Conservation (phyloP, 2,888 invertebrate genomes). For the Matsumyia berberina region DNA sequence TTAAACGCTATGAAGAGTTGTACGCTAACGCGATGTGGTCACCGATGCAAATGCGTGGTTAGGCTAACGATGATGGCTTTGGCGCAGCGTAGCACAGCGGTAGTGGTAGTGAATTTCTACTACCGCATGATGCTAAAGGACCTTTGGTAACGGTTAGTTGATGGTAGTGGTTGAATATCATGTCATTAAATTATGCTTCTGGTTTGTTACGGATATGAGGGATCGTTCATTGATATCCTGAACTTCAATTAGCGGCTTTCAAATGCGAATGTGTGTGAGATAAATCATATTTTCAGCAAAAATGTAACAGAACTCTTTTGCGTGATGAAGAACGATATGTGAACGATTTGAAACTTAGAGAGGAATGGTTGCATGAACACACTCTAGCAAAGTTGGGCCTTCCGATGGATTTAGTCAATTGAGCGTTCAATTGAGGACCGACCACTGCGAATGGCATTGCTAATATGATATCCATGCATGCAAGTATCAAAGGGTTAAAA, state of each 20-base stretch:
- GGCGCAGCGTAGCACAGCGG: constrained; percentile 20
- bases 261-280: neutral
- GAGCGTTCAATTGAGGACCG: too few species aligned
- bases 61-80: constrained; percentile 59
- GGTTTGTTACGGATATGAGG: constrained; percentile 66
- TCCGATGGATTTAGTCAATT: too few species aligned
- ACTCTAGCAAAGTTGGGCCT: too few species aligned
- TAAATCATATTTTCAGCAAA: neutral
- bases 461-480: too few species aligned
- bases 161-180: constrained; percentile 58
- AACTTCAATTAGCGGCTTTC: constrained; percentile 50
- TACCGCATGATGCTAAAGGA: constrained; percentile 51
- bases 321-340: too few species aligned
- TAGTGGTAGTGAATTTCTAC: constrained; percentile 54
- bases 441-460: too few species aligned
- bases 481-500: too few species aligned
- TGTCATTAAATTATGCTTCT: constrained; percentile 71
- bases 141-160: constrained; percentile 59
- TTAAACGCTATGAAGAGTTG: constrained; percentile 58
- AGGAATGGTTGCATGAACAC: too few species aligned
- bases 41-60: constrained; percentile 72
- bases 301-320: too few species aligned
- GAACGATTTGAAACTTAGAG: too few species aligned
- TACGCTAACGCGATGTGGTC: constrained; percentile 66
- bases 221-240: constrained; percentile 48